Percentiles rank a stretch among this genome's conserved stretches.
Conservation (phyloP, 2,888 invertebrate genomes). For the Chydorus sphaericus region DNA sequence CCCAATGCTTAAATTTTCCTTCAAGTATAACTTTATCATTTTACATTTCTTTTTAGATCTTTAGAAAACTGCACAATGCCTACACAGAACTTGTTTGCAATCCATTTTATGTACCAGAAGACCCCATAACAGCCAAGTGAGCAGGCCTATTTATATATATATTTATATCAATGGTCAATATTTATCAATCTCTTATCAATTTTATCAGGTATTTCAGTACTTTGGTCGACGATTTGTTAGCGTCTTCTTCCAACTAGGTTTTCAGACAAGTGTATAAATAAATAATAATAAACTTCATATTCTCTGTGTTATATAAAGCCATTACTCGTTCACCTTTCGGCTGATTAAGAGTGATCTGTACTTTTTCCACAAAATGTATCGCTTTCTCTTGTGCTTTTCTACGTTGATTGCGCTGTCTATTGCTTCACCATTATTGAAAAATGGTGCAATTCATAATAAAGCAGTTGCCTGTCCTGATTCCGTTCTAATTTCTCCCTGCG, state of each 20-base stretch:
- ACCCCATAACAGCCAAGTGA: slow-evolving; percentile 74
- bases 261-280: too few relatives aligned
- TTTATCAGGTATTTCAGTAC: not conserved
- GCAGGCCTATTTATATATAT: not conserved
- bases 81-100: slow-evolving; percentile 92
- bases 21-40: not conserved
- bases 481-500: slow-evolving; percentile 6
- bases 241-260: not conserved
- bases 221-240: slow-evolving; percentile 1
- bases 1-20: slow-evolving; percentile 13
- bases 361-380: not conserved
- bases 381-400: not conserved
- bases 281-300: too few relatives aligned
- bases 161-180: not conserved
- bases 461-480: slow-evolving; percentile 6
- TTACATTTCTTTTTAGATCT: slow-evolving; percentile 42
- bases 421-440: too few relatives aligned
- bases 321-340: too few relatives aligned
- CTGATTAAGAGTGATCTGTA: too few relatives aligned
- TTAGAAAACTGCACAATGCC: slow-evolving; percentile 74
- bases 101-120: slow-evolving; percentile 90
- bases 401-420: not conserved
- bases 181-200: slow-evolving; percentile 2
- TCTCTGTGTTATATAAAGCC: too few relatives aligned
- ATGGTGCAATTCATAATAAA: not conserved